Conservation (phyloP, 1,140 invertebrate genomes). For the Drosophila rhopaloa region DNA sequence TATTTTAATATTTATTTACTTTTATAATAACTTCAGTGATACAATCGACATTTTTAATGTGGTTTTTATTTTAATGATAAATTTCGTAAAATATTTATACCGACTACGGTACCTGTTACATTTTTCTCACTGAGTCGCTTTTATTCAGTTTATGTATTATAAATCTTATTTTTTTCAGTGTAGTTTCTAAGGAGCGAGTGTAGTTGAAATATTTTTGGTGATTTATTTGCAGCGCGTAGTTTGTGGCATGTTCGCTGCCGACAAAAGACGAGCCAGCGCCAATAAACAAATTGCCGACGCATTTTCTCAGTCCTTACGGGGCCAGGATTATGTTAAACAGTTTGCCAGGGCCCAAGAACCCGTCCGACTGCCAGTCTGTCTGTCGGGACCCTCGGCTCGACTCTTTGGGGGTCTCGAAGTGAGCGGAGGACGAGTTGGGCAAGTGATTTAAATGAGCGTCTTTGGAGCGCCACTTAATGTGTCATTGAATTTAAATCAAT, state of each 20-base stretch:
- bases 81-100: no score
- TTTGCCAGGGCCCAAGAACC: conserved; percentile 36
- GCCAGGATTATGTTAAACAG: conserved; percentile 81
- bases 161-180: conserved; percentile 3
- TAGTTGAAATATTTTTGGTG: conserved; percentile 83
- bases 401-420: conserved; percentile 33
- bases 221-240: conserved; percentile 81
- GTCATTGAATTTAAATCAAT: conserved; percentile 71
- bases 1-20: no score
- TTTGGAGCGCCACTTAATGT: conserved; percentile 77
- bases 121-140: no score
- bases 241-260: conserved; percentile 81
- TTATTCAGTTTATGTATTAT: not conserved
- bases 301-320: conserved; percentile 72
- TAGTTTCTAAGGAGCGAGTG: conserved; percentile 54
- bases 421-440: conserved; percentile 22
- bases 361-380: conserved; percentile 15
- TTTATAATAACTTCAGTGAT: no score
- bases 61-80: no score
- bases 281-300: conserved; percentile 83
- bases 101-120: no score
- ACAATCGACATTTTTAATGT: no score
- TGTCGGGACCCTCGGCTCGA: conserved; percentile 24
- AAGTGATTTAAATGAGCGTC: conserved; percentile 76
- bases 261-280: conserved; percentile 66